Evolutionary conservation across 2,113 vertebrate species (phyloP), one percentile per base, ranked within the genome.

Genomic region (Loxodonta africana): DNA sequence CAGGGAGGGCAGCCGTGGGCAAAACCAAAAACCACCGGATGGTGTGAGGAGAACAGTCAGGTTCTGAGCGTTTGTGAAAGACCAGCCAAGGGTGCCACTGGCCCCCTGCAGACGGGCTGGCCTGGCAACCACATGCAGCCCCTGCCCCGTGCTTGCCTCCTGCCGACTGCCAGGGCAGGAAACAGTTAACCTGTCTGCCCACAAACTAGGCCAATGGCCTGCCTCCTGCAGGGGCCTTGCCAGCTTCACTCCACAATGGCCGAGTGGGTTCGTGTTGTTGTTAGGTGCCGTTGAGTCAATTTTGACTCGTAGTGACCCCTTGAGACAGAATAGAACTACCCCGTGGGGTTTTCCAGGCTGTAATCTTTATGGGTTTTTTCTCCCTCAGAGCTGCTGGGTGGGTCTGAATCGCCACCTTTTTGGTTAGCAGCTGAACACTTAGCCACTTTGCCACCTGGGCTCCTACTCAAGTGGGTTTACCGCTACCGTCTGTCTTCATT

Each of bases 181-280:
- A 74, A 37, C 17, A 62, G 62, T 82, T 10, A 63, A 44, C 63
- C 37, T 57, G 1, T 82, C 53, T 26, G 51, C 21, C 63, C 21
- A 77, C 28, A 81, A 26, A 10, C 20, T 0, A 0, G 41, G 18
- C 9, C 41, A 18, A 15, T 3, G 8, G 41, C 21, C 15, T 12
- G 33, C 63, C 80, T 89, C 33, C 87, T 33, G 9, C 8, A 23
- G 44, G 8, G 44, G 33, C 78, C 89, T 80, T 0, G 0, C 48
- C 63, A 84, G 62, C 71, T 91, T 51, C 17, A 5, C 77, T 53
- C 8, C 44, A 82, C 74, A 67, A 80, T 37, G 20, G 77, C 46
- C 21, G 77, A 69, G 71, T 14, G 7, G 44, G 60, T 60, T 89
- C 11, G 65, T 17, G 8, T 6, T 17, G n/a, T n/a, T 37, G n/a